Percentiles rank a stretch among this genome's conserved stretches.
Conservation (phyloP, 2,797 vertebrate species). For the Sebastes kiyomatsui region DNA sequence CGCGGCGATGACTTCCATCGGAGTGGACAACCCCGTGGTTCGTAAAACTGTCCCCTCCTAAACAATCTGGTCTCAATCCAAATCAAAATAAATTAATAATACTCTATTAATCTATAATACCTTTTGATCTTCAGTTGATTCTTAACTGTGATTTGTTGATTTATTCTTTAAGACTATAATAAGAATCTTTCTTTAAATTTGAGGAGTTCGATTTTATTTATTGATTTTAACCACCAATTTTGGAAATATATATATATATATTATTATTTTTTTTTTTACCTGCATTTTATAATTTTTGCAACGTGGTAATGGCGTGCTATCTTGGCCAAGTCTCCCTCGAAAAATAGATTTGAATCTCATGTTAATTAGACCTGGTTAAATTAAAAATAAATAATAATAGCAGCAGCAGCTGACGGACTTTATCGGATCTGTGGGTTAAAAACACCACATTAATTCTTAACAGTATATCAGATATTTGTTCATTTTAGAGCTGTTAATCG, state of each 20-base stretch:
- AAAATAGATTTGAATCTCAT: too few relatives aligned
- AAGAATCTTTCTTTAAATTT: neutral
- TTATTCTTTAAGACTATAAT: neutral
- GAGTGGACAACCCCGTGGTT: conserved; percentile 25
- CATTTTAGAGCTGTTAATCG: too few relatives aligned
- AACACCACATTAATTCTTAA: too few relatives aligned
- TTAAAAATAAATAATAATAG: too few relatives aligned
- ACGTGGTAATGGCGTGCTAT: too few relatives aligned
- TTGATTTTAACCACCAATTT: neutral
- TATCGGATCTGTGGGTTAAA: neutral
- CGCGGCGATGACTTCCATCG: rapidly evolving
- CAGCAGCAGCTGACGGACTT: neutral
- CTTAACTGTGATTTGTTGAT: neutral
- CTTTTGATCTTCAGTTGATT: neutral
- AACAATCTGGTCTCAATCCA: neutral
- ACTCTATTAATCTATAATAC: too few relatives aligned
- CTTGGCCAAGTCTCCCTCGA: too few relatives aligned
- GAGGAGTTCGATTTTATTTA: neutral
- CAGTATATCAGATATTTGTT: too few relatives aligned
- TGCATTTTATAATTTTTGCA: too few relatives aligned
- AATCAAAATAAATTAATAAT: neutral
- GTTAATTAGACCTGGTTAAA: too few relatives aligned
- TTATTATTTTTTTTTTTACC: too few relatives aligned
- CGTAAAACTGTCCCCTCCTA: conserved; percentile 4
- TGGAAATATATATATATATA: neutral